These are phyloP conservation scores for Danionella cerebrum DNA, from an alignment of 2,113 vertebrate species.

Conservation along the genomic window DNA sequence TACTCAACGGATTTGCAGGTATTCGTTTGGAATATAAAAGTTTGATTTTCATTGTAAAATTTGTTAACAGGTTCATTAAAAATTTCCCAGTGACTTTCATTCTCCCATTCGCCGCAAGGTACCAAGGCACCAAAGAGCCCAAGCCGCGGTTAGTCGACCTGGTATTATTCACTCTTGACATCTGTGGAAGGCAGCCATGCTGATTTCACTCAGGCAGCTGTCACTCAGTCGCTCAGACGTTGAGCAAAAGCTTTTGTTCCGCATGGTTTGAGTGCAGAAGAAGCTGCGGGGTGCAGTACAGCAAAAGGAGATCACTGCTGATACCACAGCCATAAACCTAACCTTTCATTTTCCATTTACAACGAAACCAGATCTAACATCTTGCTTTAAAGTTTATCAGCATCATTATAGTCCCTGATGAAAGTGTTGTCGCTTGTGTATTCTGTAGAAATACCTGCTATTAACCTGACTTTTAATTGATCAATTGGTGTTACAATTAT, in stretches of 20 bases:
- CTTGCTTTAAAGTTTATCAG: no score
- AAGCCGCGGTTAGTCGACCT: not conserved
- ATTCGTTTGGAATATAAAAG: no score
- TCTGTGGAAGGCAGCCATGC: not conserved
- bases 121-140: not conserved
- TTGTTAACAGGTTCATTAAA: not conserved
- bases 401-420: no score
- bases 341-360: not conserved
- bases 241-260: not conserved
- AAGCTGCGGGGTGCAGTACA: not conserved
- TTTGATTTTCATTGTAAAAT: no score
- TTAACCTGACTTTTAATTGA: no score
- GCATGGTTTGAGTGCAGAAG: not conserved
- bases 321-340: no score
- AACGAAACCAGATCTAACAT: no score
- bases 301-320: not conserved
- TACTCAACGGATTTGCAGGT: no score
- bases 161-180: constrained; percentile 6
- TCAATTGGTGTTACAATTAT: no score
- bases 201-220: not conserved
- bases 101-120: not conserved
- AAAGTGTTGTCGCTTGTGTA: no score
- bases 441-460: no score
- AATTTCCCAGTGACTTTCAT: not conserved
- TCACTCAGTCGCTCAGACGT: constrained; percentile 14